Evolutionary conservation across 1,140 invertebrate species (phyloP).

Genomic region (Ceratina japonica): DNA sequence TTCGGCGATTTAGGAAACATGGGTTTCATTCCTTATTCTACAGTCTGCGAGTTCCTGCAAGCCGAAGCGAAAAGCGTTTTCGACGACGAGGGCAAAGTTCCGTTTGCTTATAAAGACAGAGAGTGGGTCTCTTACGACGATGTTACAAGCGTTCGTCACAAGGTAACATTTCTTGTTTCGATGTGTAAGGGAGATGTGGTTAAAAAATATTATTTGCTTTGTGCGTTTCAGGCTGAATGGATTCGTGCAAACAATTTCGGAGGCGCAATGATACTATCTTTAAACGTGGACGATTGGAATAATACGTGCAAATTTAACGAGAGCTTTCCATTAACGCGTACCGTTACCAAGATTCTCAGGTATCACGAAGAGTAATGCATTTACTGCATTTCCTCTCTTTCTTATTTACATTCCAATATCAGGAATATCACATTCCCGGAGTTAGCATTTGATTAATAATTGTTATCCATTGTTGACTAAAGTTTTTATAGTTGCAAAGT

Average conservation of each 20-base stretch:
- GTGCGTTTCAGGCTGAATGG: constrained; percentile 80
- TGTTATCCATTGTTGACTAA: background rate
- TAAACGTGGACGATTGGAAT: constrained; percentile 87
- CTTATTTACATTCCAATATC: constrained; percentile 20
- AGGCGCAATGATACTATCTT: constrained; percentile 88
- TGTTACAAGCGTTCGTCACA: constrained; percentile 85
- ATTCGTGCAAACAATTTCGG: constrained; percentile 82
- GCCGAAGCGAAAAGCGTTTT: constrained; percentile 80
- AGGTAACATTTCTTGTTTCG: constrained; percentile 77
- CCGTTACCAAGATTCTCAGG: constrained; percentile 42
- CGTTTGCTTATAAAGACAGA: constrained; percentile 86
- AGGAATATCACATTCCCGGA: constrained; percentile 1
- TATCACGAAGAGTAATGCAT: constrained; percentile 10
- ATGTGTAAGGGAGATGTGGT: background rate
- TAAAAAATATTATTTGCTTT: background rate
- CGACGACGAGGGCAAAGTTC: constrained; percentile 86
- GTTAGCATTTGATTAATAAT: background rate
- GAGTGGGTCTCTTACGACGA: constrained; percentile 97
- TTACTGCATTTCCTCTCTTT: background rate
- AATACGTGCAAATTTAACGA: constrained; percentile 72
- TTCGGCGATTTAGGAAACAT: constrained; percentile 82
- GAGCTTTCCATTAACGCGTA: constrained; percentile 72
- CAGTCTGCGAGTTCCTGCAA: constrained; percentile 84
- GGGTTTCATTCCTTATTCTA: constrained; percentile 87
- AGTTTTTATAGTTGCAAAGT: too few species aligned